Base-by-base conservation (phyloP, 2,888 invertebrate species). In the Troglohyphantes excavatus region DNA sequence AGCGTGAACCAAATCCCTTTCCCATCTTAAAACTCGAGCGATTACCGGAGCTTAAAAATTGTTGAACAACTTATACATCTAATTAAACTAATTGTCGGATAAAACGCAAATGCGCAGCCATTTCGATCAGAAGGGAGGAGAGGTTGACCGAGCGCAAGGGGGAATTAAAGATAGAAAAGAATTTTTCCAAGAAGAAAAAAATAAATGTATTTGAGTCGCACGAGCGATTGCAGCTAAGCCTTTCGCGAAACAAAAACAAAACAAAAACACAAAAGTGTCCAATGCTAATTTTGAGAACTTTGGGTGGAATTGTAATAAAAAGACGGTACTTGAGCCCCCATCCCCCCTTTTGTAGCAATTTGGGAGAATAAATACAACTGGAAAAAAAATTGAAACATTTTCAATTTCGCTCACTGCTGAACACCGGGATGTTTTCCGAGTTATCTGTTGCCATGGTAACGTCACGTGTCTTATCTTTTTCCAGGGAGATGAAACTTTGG, bases 401-500 rank as follows among this genome's bases (percentile, higher is more conserved):
- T 86, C 79, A 86, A 86, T 86, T 86, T 86, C 61, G 79, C 78
- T 86, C 78, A 70, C 65, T 72, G 27, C 86, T 76, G 85, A 67
- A 72, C 72, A 81, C 43, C 43, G 63, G n/a, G 27, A 76, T 76
- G 85, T 46, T 76, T 26, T 76, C 59, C 39, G 29, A 85, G 72
- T 65, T 68, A 33, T 17, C 46, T 17, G 78, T 86, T 79, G 9
- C 79, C 79, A 86, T 79, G 63, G 72, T 7, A 65, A 87, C 87
- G 63, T 68, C 87, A 87, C 87, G 87, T 27, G 63, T 63, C 72
- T 68, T 87, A 79, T 79, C 79, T 79, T 87, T 33, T 87, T 72
- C 87, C 78, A 63, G 33, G 46, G 79, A 87, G 63, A 87, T 87
- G 87, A 87, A 87, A 88, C 87, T 88, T 88, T 88, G 81, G 87